Evolutionary conservation across 2,797 vertebrate genomes (phyloP), one percentile per base, ranked within the genome.

Genomic region (Leontopithecus rosalia): DNA sequence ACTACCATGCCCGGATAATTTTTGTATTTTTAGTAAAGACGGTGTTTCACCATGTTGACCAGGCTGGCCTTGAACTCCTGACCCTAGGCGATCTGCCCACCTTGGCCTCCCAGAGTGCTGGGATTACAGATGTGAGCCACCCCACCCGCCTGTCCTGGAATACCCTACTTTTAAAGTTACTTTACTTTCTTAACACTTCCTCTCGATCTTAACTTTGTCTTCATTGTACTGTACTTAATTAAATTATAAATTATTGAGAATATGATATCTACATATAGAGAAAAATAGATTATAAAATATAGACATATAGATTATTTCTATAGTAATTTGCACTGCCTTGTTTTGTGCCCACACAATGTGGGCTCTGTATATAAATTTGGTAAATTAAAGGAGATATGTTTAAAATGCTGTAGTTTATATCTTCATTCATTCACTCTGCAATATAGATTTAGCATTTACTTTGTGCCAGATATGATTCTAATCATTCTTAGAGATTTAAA

Each of bases 71-170:
- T 17, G 33, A 64, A 8, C 61, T 67, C 7, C 33, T 67, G 33
- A n/a, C 33, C 33, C 1, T 7, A 67, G 61, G 64, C 3, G 64
- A 67, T 67, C 33, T 0, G 7, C 33, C 33, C 0, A 0, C 15
- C 15, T 67, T 1, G 17, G 64, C 33, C 64, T 67, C 33, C 33
- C 64, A 67, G 19, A 67, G 33, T 67, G 33, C 33, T 67, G 64
- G 33, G 15, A 67, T n/a, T n/a, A 67, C 64, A n/a, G 33, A 7
- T 4, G 0, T n/a, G 15, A 67, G 33, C 33, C 64, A n/a, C 15
- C 64, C 33, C 3, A 0, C 61, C 61, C 0, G 0, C 61, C 33
- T 67, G 61, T 7, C 61, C 15, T 0, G 7, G 61, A 67, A n/a
- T 39, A 79, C 4, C 58, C n/a, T 26, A 26, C 22, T 90, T 95